Conservation (phyloP, 2,797 vertebrate genomes). For the Gymnodraco acuticeps region DNA sequence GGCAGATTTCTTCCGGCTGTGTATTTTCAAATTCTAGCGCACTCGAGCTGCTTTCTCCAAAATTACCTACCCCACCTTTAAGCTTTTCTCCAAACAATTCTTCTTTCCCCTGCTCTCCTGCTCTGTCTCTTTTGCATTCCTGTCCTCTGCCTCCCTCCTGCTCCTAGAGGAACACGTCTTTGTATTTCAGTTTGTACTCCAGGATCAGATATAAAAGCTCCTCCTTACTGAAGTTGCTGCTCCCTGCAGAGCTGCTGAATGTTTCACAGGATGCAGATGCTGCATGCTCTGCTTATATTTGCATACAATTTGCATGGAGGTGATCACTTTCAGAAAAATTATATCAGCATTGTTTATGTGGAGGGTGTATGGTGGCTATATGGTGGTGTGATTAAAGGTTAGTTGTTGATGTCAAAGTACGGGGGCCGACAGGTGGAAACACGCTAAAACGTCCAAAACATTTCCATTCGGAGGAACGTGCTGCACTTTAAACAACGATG, state of each 20-base stretch:
- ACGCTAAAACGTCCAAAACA: no score
- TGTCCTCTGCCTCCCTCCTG: background rate
- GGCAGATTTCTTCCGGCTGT: no score
- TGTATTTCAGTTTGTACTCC: slow-evolving; percentile 19
- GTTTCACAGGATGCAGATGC: slow-evolving; percentile 32
- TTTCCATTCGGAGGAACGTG: no score
- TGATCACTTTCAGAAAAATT: slow-evolving; percentile 2
- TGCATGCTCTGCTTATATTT: slow-evolving; percentile 33
- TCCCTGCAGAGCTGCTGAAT: slow-evolving; percentile 39
- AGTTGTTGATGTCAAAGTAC: no score
- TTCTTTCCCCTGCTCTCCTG: background rate
- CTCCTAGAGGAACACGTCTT: background rate
- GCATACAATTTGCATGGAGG: slow-evolving; percentile 46
- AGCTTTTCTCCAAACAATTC: background rate
- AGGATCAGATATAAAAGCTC: slow-evolving; percentile 34
- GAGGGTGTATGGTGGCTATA: background rate
- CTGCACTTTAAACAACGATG: no score
- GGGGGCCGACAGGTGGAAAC: no score
- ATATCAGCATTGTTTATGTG: background rate
- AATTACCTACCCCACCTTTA: no score
- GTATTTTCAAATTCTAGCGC: no score
- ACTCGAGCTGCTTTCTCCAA: no score
- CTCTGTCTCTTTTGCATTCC: background rate
- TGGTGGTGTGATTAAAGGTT: no score
- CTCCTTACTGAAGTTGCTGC: slow-evolving; percentile 10